Evolutionary conservation across 2,113 vertebrate genomes (phyloP), one percentile per base, ranked within the genome.

Genomic region (Rattus rattus): DNA sequence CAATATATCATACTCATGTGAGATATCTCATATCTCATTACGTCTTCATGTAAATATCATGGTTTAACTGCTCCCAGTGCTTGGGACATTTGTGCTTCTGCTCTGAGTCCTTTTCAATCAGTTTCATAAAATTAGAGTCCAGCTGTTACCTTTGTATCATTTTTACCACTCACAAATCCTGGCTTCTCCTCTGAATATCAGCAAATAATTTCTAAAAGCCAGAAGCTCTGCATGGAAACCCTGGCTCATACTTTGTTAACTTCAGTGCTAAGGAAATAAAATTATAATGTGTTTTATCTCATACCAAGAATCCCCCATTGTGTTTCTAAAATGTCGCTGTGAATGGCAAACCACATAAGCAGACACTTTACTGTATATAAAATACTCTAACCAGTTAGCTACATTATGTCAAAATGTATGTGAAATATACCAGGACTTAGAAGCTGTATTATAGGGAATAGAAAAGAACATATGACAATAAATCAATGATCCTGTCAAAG

Each of bases 181-280:
- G 30, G 10, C 20, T 70, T 85, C 13, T 56, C 6, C 69, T 92
- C 39, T 85, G 85, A 90, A 85, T 47, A 30, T 83, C 49, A 90
- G 49, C 84, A 93, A 93, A 67, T 1, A 65, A 17, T 86, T 89
- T 96, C 65, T 93, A 85, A 72, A 90, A 86, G 14, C 69, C 30
- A 86, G 73, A 85, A 80, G 19, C 5, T 92, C 54, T 81, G 19
- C 33, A 43, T 80, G 49, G 65, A 81, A 94, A 70, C 47, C 22
- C 17, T 85, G 52, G 80, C 26, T 43, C 17, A 22, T 63, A 43
- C 4, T 56, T 63, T 84, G 39, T 17, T 84, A 43, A 59, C 5
- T 47, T 86, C 83, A 67, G 9, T 67, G 26, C 26, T 49, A 86
- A 86, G 11, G 61, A 47, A 70, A 67, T 69, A 69, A 69, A 69